Conservation (phyloP, 2,113 vertebrate species). For the Gavialis gangeticus region DNA sequence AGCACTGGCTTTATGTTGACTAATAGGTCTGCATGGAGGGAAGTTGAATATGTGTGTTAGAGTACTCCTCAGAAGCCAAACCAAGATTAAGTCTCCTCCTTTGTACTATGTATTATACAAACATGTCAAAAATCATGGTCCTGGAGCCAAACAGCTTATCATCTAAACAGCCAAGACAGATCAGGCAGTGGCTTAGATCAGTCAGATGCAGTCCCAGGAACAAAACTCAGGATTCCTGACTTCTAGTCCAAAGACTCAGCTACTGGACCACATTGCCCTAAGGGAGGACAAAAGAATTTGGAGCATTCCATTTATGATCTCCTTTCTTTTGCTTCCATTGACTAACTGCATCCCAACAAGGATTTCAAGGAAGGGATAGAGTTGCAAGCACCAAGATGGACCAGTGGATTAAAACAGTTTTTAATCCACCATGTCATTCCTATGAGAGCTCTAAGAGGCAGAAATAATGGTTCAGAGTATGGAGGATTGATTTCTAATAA, state of each 20-base stretch:
- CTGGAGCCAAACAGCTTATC: neutral
- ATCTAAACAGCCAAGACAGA: neutral
- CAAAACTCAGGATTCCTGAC: neutral
- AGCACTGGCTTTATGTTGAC: neutral
- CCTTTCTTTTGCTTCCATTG: neutral
- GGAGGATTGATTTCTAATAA: neutral
- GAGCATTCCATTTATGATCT: neutral
- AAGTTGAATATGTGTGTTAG: neutral
- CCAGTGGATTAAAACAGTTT: neutral
- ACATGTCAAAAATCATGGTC: neutral
- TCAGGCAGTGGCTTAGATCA: neutral
- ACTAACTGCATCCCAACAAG: neutral
- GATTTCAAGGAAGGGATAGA: neutral
- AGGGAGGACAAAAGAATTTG: neutral
- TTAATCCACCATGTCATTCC: neutral
- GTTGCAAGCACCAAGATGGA: neutral
- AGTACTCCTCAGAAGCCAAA: neutral
- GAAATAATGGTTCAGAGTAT: neutral
- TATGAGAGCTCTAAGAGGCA: neutral
- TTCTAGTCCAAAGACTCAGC: neutral
- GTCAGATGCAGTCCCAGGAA: neutral
- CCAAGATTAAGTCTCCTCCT: accelerated
- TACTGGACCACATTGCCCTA: neutral
- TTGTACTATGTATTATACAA: neutral
- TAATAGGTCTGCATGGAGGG: neutral